Conservation (phyloP, 2,888 invertebrate genomes). For the Lasioglossum calceatum region DNA sequence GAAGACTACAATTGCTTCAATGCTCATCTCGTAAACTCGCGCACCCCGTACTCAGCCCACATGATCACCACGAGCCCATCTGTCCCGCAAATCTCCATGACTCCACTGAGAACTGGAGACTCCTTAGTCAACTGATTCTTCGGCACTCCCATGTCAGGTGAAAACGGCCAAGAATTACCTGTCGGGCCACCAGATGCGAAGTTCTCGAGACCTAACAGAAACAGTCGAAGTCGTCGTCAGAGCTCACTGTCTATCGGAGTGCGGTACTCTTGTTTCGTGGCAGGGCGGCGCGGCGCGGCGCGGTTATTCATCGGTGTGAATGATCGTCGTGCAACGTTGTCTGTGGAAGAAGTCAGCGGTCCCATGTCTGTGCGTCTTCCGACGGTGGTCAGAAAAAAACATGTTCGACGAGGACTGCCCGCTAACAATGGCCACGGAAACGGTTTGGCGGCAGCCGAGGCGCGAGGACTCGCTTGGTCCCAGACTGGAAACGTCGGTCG, state of each 20-base stretch:
- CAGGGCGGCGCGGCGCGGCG: neutral
- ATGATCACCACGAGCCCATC: no score
- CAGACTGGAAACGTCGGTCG: constrained; percentile 15
- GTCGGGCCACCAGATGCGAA: neutral
- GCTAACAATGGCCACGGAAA: constrained; percentile 14
- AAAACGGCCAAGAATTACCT: neutral
- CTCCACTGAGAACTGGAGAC: neutral
- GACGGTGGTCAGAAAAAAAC: neutral
- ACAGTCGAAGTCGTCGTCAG: neutral
- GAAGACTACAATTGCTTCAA: neutral
- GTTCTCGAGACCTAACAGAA: neutral
- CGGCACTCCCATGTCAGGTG: neutral
- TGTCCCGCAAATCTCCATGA: neutral
- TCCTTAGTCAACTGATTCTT: neutral
- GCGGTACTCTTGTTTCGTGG: neutral
- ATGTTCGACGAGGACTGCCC: neutral
- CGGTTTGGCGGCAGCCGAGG: neutral
- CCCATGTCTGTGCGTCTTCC: neutral
- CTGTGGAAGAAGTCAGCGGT: neutral
- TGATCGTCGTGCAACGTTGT: neutral
- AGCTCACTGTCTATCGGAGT: neutral
- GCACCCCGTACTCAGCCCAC: neutral
- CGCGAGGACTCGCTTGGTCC: neutral
- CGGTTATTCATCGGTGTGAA: neutral
- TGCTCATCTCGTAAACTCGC: neutral